These are phyloP conservation scores for Abrostola tripartita DNA, from an alignment of 2,888 invertebrate species.

Conservation along the genomic window DNA sequence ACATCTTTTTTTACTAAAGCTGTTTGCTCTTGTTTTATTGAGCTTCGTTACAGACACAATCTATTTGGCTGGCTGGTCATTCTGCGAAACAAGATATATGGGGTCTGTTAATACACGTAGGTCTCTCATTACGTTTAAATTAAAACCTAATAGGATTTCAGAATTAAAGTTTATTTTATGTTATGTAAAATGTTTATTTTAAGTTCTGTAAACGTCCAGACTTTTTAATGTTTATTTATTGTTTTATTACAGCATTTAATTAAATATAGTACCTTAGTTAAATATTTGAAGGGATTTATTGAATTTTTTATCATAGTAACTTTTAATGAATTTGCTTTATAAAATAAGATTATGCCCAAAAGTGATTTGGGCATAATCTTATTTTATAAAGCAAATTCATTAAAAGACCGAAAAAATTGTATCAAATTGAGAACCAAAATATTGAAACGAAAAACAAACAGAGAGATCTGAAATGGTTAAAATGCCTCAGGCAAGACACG, in stretches of 20 bases:
- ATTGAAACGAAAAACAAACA: conserved; percentile 2
- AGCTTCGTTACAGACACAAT: conserved; percentile 40
- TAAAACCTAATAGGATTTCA: neutral
- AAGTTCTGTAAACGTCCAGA: too few relatives aligned
- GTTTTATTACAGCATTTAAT: neutral
- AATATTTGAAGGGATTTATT: too few relatives aligned
- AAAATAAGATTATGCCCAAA: too few relatives aligned
- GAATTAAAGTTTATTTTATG: neutral
- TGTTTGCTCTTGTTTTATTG: conserved; percentile 50
- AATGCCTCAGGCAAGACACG: conserved; percentile 22
- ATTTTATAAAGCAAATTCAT: too few relatives aligned
- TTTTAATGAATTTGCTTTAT: too few relatives aligned
- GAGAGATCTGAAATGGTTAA: conserved; percentile 7
- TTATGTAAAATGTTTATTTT: too few relatives aligned
- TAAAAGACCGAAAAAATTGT: too few relatives aligned
- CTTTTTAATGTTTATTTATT: too few relatives aligned
- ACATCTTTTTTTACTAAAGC: conserved; percentile 39
- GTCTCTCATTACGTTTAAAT: conserved; percentile 23
- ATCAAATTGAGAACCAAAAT: too few relatives aligned
- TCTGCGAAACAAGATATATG: conserved; percentile 25
- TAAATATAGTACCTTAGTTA: neutral
- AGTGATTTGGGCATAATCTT: too few relatives aligned
- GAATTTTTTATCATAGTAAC: too few relatives aligned
- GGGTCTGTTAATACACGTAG: conserved; percentile 21
- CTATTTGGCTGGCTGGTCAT: conserved; percentile 30